A percentile compares a stretch with the other conserved stretches of the same genome.
These are phyloP conservation scores for Papilio dardanus DNA, from an alignment of 1,140 invertebrate genomes.

Conservation along the genomic window DNA sequence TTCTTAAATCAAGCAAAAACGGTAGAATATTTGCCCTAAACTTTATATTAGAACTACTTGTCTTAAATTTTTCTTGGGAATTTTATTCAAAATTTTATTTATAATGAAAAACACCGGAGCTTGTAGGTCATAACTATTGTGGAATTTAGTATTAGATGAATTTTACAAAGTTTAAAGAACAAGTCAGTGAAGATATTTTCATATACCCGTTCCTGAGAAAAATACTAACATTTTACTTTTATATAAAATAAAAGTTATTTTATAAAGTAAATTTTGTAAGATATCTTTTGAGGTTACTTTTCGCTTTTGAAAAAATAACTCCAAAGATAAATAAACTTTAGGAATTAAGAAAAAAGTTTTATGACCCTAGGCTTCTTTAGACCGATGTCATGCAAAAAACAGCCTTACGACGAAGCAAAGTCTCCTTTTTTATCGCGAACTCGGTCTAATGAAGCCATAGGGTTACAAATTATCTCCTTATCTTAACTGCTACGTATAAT, in stretches of 20 bases:
- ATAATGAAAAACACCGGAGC: conserved; percentile 10
- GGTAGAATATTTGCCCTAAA: background rate
- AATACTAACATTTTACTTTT: background rate
- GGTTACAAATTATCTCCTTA: background rate
- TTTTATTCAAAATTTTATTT: background rate
- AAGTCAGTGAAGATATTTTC: conserved; percentile 3
- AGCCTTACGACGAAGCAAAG: too few relatives aligned
- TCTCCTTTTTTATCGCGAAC: too few relatives aligned
- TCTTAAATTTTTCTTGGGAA: background rate
- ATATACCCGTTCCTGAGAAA: background rate
- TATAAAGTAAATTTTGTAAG: background rate
- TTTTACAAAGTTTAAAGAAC: conserved; percentile 2
- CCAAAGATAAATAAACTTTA: too few relatives aligned
- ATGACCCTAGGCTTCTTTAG: too few relatives aligned
- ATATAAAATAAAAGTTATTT: background rate
- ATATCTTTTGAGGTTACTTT: background rate
- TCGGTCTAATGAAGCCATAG: too few relatives aligned
- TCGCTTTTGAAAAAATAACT: background rate
- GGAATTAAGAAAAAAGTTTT: too few relatives aligned
- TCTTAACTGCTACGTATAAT: background rate
- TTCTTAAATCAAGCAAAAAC: background rate
- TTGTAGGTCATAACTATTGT: conserved; percentile 15
- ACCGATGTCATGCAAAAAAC: too few relatives aligned
- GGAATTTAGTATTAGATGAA: conserved; percentile 15
- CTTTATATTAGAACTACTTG: background rate